Conservation (phyloP, 2,113 vertebrate genomes). For the Emydura subglobosa region DNA sequence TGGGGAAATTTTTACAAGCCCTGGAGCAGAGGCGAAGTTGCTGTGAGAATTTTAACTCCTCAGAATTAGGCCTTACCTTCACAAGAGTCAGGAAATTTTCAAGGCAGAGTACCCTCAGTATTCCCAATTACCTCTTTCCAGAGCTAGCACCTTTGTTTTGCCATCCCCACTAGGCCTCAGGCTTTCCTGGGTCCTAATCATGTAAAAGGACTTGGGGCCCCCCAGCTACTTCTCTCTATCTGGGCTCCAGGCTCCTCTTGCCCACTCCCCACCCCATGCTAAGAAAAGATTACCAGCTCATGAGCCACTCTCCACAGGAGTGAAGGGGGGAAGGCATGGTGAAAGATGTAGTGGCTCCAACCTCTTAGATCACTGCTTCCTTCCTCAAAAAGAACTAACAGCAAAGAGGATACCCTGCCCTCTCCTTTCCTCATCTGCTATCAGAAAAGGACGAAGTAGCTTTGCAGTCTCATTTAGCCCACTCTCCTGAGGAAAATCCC, state of each 20-base stretch:
- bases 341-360: background rate
- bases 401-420: fast-evolving
- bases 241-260: too few relatives aligned
- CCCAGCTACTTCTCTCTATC: too few relatives aligned
- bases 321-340: too few relatives aligned
- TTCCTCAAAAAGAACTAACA: background rate
- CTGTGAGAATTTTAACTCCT: background rate
- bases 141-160: too few relatives aligned
- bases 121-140: too few relatives aligned
- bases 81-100: background rate
- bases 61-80: background rate
- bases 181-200: too few relatives aligned
- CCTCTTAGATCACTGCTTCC: background rate
- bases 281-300: too few relatives aligned
- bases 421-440: background rate
- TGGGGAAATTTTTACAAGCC: background rate
- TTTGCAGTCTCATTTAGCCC: background rate
- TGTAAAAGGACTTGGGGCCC: too few relatives aligned
- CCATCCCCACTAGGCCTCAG: too few relatives aligned
- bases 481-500: background rate
- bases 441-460: background rate
- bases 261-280: too few relatives aligned
- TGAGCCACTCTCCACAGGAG: background rate
- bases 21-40: background rate
- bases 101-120: too few relatives aligned